Percentiles rank a stretch among this genome's conserved stretches.
Evolutionary conservation across 2,888 invertebrate genomes (phyloP).

Genomic region (Drosophila diplacantha): DNA sequence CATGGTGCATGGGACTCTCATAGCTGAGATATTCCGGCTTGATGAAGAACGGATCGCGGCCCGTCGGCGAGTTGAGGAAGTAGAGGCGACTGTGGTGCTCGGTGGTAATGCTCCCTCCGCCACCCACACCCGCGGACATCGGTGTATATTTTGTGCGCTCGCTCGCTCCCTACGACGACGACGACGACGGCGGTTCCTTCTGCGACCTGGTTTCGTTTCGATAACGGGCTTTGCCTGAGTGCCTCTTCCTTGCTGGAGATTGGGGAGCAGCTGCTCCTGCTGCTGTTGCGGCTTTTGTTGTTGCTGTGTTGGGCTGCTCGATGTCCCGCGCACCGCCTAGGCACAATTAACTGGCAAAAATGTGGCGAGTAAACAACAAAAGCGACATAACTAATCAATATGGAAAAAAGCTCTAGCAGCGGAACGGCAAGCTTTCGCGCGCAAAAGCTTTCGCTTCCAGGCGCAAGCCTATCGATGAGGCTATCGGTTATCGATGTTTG

Average conservation of each 20-base stretch:
- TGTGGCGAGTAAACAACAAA: conserved; percentile 77
- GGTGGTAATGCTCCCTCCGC: conserved; percentile 76
- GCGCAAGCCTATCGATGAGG: not conserved
- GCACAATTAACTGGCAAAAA: conserved; percentile 69
- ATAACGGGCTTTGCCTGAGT: not conserved
- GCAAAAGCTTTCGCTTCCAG: conserved; percentile 14
- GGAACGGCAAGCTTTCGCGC: conserved; percentile 10
- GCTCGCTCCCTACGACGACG: conserved; percentile 44
- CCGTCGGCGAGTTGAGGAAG: conserved; percentile 75
- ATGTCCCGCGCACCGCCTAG: conserved; percentile 51
- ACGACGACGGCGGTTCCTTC: conserved; percentile 25
- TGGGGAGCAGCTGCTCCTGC: not conserved
- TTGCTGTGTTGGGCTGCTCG: not conserved
- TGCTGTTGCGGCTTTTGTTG: conserved; percentile 2
- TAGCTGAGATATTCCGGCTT: conserved; percentile 76
- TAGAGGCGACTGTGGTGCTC: conserved; percentile 76
- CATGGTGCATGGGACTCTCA: conserved; percentile 76
- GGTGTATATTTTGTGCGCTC: conserved; percentile 57
- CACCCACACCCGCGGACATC: conserved; percentile 77
- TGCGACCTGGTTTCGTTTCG: conserved; percentile 15
- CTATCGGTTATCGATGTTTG: not conserved
- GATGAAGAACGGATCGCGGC: conserved; percentile 74
- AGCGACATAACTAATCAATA: conserved; percentile 78
- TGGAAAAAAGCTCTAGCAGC: conserved; percentile 73
- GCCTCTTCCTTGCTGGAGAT: not conserved